A percentile compares a stretch with the other conserved stretches of the same genome.
Evolutionary conservation across 2,888 invertebrate genomes (phyloP).

Genomic region (Drosophila pseudotalamancana): DNA sequence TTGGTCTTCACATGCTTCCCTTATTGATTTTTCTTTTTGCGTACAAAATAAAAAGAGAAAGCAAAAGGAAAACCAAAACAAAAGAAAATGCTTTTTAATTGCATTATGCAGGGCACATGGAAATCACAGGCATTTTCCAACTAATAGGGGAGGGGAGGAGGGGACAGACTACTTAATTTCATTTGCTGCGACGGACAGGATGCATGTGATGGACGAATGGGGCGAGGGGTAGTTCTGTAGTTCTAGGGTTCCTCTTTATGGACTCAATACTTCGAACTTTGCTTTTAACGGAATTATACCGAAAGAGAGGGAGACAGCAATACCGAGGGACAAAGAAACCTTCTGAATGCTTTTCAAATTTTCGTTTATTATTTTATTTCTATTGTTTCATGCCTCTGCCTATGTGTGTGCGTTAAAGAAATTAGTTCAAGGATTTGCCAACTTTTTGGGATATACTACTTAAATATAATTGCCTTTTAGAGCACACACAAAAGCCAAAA

Average conservation of each 20-base stretch:
- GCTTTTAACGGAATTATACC: constrained; percentile 35
- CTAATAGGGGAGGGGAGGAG: not conserved
- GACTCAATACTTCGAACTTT: constrained; percentile 42
- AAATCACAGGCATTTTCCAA: constrained; percentile 55
- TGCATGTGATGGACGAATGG: constrained; percentile 15
- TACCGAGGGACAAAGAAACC: not conserved
- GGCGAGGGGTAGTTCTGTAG: not conserved
- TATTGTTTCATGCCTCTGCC: constrained; percentile 19
- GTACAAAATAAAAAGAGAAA: constrained; percentile 17
- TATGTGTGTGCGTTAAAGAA: constrained; percentile 5
- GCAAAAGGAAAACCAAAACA: constrained; percentile 35
- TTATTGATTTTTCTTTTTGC: constrained; percentile 67
- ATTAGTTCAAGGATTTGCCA: constrained; percentile 39
- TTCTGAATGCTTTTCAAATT: constrained; percentile 26
- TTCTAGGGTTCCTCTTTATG: constrained; percentile 26
- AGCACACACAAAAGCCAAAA: not conserved
- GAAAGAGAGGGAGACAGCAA: not conserved
- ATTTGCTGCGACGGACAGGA: constrained; percentile 56
- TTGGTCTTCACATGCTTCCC: constrained; percentile 40
- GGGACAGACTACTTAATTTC: constrained; percentile 55
- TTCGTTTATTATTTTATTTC: constrained; percentile 10
- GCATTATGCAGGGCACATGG: constrained; percentile 63
- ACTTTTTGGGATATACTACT: constrained; percentile 7
- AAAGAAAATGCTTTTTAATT: constrained; percentile 66
- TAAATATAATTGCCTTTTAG: constrained; percentile 18